These are phyloP conservation scores for Antheraea mylitta DNA, from an alignment of 1,140 invertebrate species.

Conservation along the genomic window DNA sequence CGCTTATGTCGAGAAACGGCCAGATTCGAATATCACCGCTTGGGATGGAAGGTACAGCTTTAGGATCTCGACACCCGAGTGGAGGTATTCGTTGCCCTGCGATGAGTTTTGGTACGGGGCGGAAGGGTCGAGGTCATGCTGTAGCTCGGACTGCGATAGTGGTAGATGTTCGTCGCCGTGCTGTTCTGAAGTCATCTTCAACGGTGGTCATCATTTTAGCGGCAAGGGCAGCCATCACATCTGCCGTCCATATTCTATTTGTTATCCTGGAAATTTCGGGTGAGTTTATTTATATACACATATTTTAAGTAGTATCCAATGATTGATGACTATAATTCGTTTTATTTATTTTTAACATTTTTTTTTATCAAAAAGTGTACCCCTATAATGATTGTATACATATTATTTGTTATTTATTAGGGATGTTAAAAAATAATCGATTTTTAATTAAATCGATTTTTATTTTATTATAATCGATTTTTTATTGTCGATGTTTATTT, in stretches of 20 bases:
- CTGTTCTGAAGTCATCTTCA: slow-evolving; percentile 76
- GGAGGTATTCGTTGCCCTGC: slow-evolving; percentile 51
- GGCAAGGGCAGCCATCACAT: slow-evolving; percentile 48
- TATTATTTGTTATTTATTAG: too few species aligned
- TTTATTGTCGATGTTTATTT: too few species aligned
- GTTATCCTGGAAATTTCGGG: slow-evolving; percentile 67
- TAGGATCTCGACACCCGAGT: slow-evolving; percentile 47
- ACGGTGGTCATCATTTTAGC: slow-evolving; percentile 71
- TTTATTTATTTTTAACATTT: too few species aligned
- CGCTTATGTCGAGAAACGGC: slow-evolving; percentile 63
- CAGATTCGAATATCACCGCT: slow-evolving; percentile 44
- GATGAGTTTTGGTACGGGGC: slow-evolving; percentile 50
- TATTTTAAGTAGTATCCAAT: neutral
- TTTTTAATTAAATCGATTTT: too few species aligned
- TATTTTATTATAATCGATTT: too few species aligned
- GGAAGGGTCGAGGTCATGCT: slow-evolving; percentile 51
- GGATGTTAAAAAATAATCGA: too few species aligned
- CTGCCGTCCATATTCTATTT: slow-evolving; percentile 44
- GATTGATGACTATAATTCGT: too few species aligned
- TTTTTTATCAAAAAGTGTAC: too few species aligned
- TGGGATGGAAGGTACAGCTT: slow-evolving; percentile 52
- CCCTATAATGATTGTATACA: too few species aligned
- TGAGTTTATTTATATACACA: slow-evolving; percentile 34
- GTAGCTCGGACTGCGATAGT: slow-evolving; percentile 59
- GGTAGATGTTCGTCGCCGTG: slow-evolving; percentile 71